Evolutionary conservation across 2,797 vertebrate genomes (phyloP).

Genomic region (Coluber constrictor): DNA sequence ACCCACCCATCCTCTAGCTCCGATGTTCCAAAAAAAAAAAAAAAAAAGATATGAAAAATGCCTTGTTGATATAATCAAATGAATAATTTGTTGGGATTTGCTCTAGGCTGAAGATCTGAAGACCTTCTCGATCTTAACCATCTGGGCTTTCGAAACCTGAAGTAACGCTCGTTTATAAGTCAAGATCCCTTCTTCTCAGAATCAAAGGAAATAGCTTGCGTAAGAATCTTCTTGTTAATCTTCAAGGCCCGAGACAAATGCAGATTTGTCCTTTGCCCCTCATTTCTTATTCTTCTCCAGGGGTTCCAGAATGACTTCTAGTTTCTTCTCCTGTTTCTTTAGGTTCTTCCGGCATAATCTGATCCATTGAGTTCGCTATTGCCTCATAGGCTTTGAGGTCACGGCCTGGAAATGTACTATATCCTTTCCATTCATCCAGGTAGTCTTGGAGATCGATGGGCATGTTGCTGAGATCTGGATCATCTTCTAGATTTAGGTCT

Average conservation of each 20-base stretch:
- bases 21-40: too few species aligned
- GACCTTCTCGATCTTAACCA: neutral
- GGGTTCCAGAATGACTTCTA: neutral
- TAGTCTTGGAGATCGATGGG: neutral
- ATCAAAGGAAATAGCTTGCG: neutral
- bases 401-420: neutral
- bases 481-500: neutral
- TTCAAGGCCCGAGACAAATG: neutral
- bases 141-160: neutral
- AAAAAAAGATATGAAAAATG: neutral
- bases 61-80: neutral
- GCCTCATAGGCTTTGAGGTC: neutral
- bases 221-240: neutral
- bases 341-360: neutral
- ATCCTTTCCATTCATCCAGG: neutral
- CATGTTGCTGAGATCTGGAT: neutral
- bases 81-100: neutral
- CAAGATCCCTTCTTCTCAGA: neutral
- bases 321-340: neutral
- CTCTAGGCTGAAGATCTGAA: neutral
- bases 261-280: neutral
- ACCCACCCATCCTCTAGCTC: neutral
- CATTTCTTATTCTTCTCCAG: neutral
- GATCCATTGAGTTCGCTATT: neutral
- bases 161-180: neutral